A percentile compares a stretch with the other conserved stretches of the same genome.
These are phyloP conservation scores for Piaya cayana DNA, from an alignment of 2,113 vertebrate genomes.

Conservation along the genomic window DNA sequence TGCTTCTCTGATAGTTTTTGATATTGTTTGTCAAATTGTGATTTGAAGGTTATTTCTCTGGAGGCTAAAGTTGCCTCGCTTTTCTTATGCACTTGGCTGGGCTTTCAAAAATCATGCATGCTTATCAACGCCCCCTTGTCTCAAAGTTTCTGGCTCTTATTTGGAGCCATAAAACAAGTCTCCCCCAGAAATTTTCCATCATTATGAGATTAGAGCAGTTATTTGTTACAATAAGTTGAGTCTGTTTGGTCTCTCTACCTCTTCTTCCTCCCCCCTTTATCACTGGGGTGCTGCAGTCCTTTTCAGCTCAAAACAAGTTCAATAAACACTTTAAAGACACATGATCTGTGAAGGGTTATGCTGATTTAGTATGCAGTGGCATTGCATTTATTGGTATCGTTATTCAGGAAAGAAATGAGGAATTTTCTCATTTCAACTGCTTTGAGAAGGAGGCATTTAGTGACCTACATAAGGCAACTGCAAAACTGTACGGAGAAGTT, in stretches of 20 bases:
- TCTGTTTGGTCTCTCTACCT: background rate
- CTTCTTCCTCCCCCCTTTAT: background rate
- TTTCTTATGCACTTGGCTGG: slow-evolving; percentile 6
- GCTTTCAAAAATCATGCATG: background rate
- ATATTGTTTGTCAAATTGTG: slow-evolving; percentile 60
- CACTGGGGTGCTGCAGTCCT: background rate
- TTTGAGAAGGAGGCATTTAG: background rate
- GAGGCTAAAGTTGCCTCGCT: slow-evolving; percentile 35
- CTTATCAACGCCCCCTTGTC: background rate
- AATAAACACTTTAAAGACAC: slow-evolving; percentile 43
- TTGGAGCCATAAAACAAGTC: background rate
- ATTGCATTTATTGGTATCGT: slow-evolving; percentile 22
- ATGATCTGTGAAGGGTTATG: slow-evolving; percentile 34
- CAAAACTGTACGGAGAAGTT: background rate
- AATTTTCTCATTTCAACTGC: slow-evolving; percentile 28
- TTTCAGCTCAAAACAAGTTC: slow-evolving; percentile 19
- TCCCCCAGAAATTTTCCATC: slow-evolving; percentile 11
- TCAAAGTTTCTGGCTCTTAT: background rate
- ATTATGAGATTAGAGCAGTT: background rate
- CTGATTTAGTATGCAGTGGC: slow-evolving; percentile 23
- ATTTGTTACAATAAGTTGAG: background rate
- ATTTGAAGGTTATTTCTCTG: slow-evolving; percentile 72
- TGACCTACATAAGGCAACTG: background rate
- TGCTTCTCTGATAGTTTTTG: slow-evolving; percentile 51
- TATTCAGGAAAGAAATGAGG: slow-evolving; percentile 45